A percentile compares a stretch with the other conserved stretches of the same genome.
Evolutionary conservation across 2,888 invertebrate species (phyloP).

Genomic region (Meteorus colon): DNA sequence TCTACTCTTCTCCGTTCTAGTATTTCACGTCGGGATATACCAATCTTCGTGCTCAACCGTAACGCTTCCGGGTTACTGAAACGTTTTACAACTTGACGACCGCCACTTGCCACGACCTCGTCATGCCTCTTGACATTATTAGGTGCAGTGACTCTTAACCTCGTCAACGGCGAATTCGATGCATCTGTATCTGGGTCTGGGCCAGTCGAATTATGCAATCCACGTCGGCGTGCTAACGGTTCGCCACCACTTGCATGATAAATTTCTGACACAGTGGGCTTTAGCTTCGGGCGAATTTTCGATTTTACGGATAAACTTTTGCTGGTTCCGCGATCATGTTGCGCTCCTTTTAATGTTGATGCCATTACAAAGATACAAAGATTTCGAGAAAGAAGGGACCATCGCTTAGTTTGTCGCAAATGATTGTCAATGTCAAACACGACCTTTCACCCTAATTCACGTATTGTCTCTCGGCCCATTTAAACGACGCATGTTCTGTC

Average conservation of each 20-base stretch:
- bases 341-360: slow-evolving; percentile 43
- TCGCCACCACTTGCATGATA: slow-evolving; percentile 58
- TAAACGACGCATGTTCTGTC: background rate
- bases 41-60: slow-evolving; percentile 43
- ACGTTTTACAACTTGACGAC: slow-evolving; percentile 43
- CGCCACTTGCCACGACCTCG: slow-evolving; percentile 34
- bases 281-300: slow-evolving; percentile 53
- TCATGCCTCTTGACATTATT: slow-evolving; percentile 35
- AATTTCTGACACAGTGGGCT: slow-evolving; percentile 57
- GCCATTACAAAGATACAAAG: slow-evolving; percentile 41
- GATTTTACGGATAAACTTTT: slow-evolving; percentile 54
- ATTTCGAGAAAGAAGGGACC: slow-evolving; percentile 34
- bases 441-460: slow-evolving; percentile 4
- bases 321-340: slow-evolving; percentile 53
- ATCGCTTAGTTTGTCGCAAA: slow-evolving; percentile 35
- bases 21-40: slow-evolving; percentile 51
- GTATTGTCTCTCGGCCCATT: background rate
- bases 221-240: slow-evolving; percentile 66
- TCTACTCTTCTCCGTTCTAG: slow-evolving; percentile 45
- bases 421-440: background rate
- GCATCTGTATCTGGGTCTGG: slow-evolving; percentile 63
- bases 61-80: slow-evolving; percentile 43
- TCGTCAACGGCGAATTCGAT: slow-evolving; percentile 52
- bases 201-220: slow-evolving; percentile 66
- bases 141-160: slow-evolving; percentile 25